Base-by-base conservation (phyloP, 64 coral and sea anemone species). In the Stylophora pistillata region DNA sequence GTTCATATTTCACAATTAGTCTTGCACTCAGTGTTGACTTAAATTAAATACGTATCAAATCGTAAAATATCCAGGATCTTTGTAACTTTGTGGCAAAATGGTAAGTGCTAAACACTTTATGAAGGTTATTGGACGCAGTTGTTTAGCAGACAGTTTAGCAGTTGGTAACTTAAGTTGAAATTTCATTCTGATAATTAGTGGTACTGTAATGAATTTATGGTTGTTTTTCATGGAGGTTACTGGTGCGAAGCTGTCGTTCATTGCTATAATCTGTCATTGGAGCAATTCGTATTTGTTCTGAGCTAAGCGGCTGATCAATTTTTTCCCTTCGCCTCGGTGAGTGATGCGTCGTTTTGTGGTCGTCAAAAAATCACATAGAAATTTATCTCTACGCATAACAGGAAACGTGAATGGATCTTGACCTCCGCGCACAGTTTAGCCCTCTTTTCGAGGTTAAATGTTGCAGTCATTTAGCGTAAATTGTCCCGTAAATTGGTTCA, bases 1-100 rank as follows among this genome's bases (percentile, higher is more conserved):
- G 16, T 29, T 84, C 80, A n/a, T 70, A 70, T 84, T 84, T 84
- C 80, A 21, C 60, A 47, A 65, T 82, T 18, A 70, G 30, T 53
- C 20, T 20, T 18, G 21, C 61, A 30, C 31, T 1, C 7, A 47
- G 80, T 69, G 62, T 63, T 53, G 32, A 84, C 69, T 52, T 68
- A 33, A 68, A 84, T 69, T 53, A 37, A 47, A 68, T 68, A 69
- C 33, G 69, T 12, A 69, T 84, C 61, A 69, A 53, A 69, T 84
- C 37, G 61, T 7, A 23, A 70, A 70, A 61, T 47, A 47, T 3
- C 30, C 28, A 54, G 30, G 33, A 53, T 76, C 37, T 31, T 21
- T 21, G 33, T 70, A 23, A 53, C 18, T 70, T 53, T 69, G 62
- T 20, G 16, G 12, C 80, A 12, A 69, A 54, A 84, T 84, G 41